Evolutionary conservation across 2,797 vertebrate species (phyloP), one percentile per base, ranked within the genome.

Genomic region (Austrolebias charrua): DNA sequence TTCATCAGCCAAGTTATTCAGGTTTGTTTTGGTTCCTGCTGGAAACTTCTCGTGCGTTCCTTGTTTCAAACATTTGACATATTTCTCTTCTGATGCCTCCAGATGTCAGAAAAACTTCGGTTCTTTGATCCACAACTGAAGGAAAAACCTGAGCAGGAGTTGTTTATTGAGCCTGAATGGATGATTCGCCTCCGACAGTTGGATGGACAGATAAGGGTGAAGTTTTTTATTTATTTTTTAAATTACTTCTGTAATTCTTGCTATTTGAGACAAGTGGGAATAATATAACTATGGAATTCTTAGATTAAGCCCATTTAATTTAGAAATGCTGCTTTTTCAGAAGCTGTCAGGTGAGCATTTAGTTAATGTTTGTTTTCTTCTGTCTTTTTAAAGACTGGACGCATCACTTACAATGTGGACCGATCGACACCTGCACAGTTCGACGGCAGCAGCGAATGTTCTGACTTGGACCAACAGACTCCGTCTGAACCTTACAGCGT

Each of bases 91-190:
- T 68, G 43, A 57, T 67, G 6, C 31, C 48, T n/a, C 77, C 74
- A 99, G 97, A 88, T 98, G 63, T 96, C 96, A 0, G 94, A 94
- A 49, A 95, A 94, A 69, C 85, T 99, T 33, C 91, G 95, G 51
- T 95, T 98, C 77, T 99, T 95, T 31, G 98, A 99, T 84, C 96
- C 97, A 2, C 97, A 98, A 88, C 88, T 98, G 66, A 96, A 95
- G 68, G 98, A 99, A 78, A 96, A 93, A 24, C 96, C 97, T 0
- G 98, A 99, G 35, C 94, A 96, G 87, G 98, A 98, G 79, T 75
- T 95, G 54, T 94, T 94, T 31, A 71, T 91, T 46, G 95, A 98
- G 56, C 96, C 96, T 0, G 72, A 91, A 0, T 99, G 98, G 98
- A 79, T 99, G 66, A 75, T 88, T n/a, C 92, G 90, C 18, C 93